Percentiles rank a stretch among this genome's conserved stretches.
Conservation (phyloP, 2,113 vertebrate species). For the Malurus elegans region DNA sequence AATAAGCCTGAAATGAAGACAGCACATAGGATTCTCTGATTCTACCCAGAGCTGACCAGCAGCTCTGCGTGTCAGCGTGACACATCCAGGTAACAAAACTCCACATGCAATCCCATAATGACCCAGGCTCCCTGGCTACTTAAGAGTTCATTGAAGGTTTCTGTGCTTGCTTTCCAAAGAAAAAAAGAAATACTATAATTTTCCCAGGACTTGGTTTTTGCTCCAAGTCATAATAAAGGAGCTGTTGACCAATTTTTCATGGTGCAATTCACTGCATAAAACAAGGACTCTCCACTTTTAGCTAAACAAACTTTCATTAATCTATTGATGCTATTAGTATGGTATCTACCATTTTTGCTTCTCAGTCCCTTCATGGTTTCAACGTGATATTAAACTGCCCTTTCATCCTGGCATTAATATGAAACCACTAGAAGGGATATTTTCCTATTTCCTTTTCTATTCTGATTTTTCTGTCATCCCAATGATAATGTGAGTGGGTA, state of each 20-base stretch:
- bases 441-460: not conserved
- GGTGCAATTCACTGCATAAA: not conserved
- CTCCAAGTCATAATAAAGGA: not conserved
- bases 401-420: not conserved
- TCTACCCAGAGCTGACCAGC: not conserved
- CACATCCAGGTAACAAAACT: not conserved
- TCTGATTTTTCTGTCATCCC: not conserved
- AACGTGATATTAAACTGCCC: not conserved
- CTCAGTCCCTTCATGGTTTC: not conserved
- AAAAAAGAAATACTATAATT: not conserved
- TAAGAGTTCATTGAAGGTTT: not conserved
- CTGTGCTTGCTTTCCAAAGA: not conserved
- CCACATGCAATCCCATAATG: not conserved
- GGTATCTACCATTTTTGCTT: not conserved
- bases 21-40: not conserved
- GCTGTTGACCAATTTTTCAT: not conserved
- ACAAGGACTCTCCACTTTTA: not conserved
- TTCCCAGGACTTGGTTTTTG: not conserved
- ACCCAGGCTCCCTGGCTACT: not conserved
- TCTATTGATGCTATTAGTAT: not conserved
- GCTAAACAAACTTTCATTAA: not conserved
- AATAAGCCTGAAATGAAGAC: not conserved
- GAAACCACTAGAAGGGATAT: not conserved
- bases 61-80: not conserved
- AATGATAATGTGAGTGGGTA: not conserved